These are phyloP conservation scores for Drosophila parabipectinata DNA, from an alignment of 1,140 invertebrate species.

Conservation along the genomic window DNA sequence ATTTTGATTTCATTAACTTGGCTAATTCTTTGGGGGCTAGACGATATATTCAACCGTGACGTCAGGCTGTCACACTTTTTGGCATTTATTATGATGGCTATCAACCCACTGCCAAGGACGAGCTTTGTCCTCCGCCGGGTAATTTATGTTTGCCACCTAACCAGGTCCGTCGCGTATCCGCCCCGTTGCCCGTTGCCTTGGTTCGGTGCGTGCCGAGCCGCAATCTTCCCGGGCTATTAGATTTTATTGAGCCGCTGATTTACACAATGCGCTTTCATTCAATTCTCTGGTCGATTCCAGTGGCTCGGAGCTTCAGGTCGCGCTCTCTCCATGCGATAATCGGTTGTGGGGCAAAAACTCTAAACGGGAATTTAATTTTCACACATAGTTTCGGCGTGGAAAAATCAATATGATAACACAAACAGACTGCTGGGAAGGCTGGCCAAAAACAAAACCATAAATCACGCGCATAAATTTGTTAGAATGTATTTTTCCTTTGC, in stretches of 20 bases:
- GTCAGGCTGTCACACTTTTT: constrained; percentile 17
- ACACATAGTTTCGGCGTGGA: constrained; percentile 54
- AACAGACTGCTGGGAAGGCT: constrained; percentile 14
- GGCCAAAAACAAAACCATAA: constrained; percentile 57
- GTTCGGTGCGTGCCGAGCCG: constrained; percentile 65
- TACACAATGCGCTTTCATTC: constrained; percentile 77
- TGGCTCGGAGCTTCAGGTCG: neutral
- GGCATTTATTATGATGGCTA: constrained; percentile 35
- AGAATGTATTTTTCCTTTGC: constrained; percentile 32
- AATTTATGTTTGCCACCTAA: constrained; percentile 60
- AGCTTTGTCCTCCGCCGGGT: constrained; percentile 38
- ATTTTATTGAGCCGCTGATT: constrained; percentile 81
- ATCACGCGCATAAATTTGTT: constrained; percentile 69
- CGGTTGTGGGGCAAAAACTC: constrained; percentile 41
- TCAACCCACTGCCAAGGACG: constrained; percentile 65
- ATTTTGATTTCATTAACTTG: neutral
- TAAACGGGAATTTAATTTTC: constrained; percentile 78
- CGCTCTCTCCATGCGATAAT: constrained; percentile 33
- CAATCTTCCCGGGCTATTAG: constrained; percentile 76
- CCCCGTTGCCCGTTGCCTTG: constrained; percentile 46
- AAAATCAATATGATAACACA: constrained; percentile 57
- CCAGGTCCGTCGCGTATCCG: constrained; percentile 6
- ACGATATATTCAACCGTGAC: constrained; percentile 8
- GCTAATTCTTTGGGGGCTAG: neutral
- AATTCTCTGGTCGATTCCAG: constrained; percentile 45